Evolutionary conservation across 2,888 invertebrate species (phyloP).

Genomic region (Lithophane leautieri): DNA sequence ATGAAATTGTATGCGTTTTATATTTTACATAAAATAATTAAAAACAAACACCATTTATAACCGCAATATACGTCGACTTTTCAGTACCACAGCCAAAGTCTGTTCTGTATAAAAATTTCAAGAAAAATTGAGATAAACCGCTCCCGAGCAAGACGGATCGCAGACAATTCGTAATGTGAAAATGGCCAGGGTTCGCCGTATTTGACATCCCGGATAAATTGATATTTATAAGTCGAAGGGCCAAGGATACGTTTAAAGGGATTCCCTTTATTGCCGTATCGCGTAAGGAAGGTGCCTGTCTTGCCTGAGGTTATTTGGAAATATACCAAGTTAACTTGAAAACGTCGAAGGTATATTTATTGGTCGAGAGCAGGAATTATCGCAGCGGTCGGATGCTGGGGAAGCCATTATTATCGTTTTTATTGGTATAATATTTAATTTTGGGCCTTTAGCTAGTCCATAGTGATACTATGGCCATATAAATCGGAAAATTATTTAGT

Average conservation of each 20-base stretch:
- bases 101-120: slow-evolving; percentile 70
- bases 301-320: slow-evolving; percentile 87
- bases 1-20: slow-evolving; percentile 46
- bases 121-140: slow-evolving; percentile 82
- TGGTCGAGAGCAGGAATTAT: slow-evolving; percentile 86
- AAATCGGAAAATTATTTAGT: slow-evolving; percentile 87
- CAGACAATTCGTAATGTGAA: slow-evolving; percentile 85
- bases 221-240: slow-evolving; percentile 90
- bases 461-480: slow-evolving; percentile 81
- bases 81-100: slow-evolving; percentile 62
- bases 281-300: slow-evolving; percentile 86
- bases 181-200: slow-evolving; percentile 85
- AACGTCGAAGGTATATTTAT: slow-evolving; percentile 90
- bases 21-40: slow-evolving; percentile 68
- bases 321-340: slow-evolving; percentile 88
- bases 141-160: slow-evolving; percentile 78
- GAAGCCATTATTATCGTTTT: slow-evolving; percentile 89
- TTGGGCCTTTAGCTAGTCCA: slow-evolving; percentile 83
- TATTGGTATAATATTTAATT: slow-evolving; percentile 91
- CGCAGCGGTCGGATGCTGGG: slow-evolving; percentile 85
- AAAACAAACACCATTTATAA: slow-evolving; percentile 69
- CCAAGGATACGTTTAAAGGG: slow-evolving; percentile 88
- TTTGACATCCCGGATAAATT: slow-evolving; percentile 89
- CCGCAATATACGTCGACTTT: slow-evolving; percentile 66
- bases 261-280: slow-evolving; percentile 89